A percentile compares a stretch with the other conserved stretches of the same genome.
phyloP scores from a whole-genome alignment of 53 echinoderm and acorn worm genomes.

The Patiria pectinifera region DNA sequence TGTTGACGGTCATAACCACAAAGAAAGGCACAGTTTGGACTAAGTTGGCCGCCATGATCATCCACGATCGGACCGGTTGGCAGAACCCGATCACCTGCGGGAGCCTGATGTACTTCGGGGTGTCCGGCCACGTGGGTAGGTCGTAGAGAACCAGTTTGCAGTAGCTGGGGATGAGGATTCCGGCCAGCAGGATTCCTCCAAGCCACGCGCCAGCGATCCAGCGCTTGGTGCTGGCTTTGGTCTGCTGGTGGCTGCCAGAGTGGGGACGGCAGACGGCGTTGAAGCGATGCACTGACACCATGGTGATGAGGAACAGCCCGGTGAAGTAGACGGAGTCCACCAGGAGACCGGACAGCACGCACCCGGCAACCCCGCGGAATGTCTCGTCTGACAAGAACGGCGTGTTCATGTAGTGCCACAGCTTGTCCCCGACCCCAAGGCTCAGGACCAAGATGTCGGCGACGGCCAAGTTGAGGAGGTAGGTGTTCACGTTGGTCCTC shows the following conservation, averaged over 20 bases:
- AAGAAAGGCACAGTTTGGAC: constrained; percentile 63
- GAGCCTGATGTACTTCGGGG: neutral
- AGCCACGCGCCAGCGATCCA: constrained; percentile 36
- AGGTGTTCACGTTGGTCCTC: constrained; percentile 82
- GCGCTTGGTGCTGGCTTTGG: constrained; percentile 38
- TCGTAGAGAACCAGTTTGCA: neutral
- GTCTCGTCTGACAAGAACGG: constrained; percentile 4
- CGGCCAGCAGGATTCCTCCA: constrained; percentile 9
- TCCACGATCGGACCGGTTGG: constrained; percentile 26
- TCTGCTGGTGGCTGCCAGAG: constrained; percentile 54
- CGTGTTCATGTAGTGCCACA: constrained; percentile 65
- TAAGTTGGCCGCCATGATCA: constrained; percentile 22
- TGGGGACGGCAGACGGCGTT: constrained; percentile 63
- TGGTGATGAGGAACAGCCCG: constrained; percentile 46
- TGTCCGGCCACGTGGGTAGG: constrained; percentile 26
- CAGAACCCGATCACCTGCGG: constrained; percentile 31
- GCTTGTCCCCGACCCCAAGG: constrained; percentile 75
- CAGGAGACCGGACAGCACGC: constrained; percentile 34
- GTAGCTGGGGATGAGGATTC: constrained; percentile 50
- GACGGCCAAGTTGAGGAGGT: constrained; percentile 82
- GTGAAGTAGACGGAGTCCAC: constrained; percentile 39
- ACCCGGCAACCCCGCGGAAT: constrained; percentile 36
- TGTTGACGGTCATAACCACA: constrained; percentile 50
- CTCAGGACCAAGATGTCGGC: constrained; percentile 78
- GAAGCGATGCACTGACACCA: constrained; percentile 58